A percentile compares a stretch with the other conserved stretches of the same genome.
phyloP scores from a whole-genome alignment of 2,113 vertebrate genomes.

The Bolborhynchus lineola region DNA sequence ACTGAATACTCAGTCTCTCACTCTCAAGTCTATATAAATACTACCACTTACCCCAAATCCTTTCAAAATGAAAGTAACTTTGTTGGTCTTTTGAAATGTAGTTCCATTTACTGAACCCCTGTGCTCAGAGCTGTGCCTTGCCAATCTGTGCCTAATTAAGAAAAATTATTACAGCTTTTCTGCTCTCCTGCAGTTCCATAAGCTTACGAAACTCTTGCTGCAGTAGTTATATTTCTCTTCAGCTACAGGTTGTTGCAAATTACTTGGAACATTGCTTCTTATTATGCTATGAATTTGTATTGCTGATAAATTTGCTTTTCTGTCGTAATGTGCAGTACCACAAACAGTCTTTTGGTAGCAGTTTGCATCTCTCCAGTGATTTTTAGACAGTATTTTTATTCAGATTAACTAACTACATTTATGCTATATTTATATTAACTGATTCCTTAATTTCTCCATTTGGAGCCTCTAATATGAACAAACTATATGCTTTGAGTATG shows the following conservation, averaged over 20 bases:
- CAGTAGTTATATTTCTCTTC: neutral
- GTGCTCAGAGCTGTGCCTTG: neutral
- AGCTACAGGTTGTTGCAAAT: neutral
- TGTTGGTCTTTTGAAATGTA: neutral
- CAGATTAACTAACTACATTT: neutral
- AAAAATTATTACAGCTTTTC: neutral
- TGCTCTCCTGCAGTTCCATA: neutral
- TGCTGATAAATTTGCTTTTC: neutral
- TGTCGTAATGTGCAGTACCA: neutral
- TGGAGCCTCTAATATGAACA: neutral
- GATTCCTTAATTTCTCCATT: neutral
- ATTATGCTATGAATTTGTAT: neutral
- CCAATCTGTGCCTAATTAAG: neutral
- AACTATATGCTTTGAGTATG: neutral
- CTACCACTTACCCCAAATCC: neutral
- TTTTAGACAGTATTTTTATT: neutral
- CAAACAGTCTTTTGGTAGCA: neutral
- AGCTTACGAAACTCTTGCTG: neutral
- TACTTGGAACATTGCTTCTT: neutral
- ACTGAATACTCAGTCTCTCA: conserved; percentile 16
- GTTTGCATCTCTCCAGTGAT: neutral
- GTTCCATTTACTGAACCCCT: neutral
- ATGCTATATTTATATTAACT: neutral
- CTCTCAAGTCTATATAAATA: neutral
- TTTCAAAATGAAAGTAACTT: conserved; percentile 1